Conservation (phyloP, 2,888 invertebrate species). For the Netelia melanura region DNA sequence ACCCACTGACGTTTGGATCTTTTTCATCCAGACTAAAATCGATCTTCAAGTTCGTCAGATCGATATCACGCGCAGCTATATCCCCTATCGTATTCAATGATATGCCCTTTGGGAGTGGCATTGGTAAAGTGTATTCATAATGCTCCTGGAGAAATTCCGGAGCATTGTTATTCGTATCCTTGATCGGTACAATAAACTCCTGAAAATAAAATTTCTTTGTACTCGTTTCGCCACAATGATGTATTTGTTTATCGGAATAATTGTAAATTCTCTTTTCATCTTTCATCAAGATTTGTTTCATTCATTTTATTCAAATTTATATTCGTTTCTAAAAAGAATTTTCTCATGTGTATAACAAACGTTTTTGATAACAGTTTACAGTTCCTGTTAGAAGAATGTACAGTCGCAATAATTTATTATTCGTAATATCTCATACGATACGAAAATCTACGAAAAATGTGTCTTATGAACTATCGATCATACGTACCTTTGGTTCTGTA, state of each 20-base stretch:
- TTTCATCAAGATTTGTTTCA: not conserved
- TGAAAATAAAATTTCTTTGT: constrained; percentile 43
- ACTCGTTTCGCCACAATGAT: not conserved
- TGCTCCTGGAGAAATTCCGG: constrained; percentile 65
- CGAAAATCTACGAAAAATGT: too few species aligned
- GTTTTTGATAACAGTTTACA: too few species aligned
- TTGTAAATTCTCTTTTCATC: not conserved
- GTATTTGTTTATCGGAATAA: not conserved
- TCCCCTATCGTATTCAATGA: constrained; percentile 56
- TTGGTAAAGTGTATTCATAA: constrained; percentile 71
- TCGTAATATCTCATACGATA: too few species aligned
- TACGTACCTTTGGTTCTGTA: constrained; percentile 55
- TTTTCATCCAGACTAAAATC: constrained; percentile 64
- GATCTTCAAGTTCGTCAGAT: constrained; percentile 71
- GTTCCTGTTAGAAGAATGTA: too few species aligned
- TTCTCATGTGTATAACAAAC: too few species aligned
- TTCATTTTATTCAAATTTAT: not conserved
- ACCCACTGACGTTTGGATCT: constrained; percentile 60
- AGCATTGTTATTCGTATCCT: constrained; percentile 69
- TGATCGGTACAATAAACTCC: constrained; percentile 64
- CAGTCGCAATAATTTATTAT: too few species aligned
- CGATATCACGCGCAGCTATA: constrained; percentile 72
- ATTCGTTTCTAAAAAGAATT: not conserved
- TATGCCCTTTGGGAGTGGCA: constrained; percentile 72
- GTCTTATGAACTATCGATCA: too few species aligned